Conservation (phyloP, 2,888 invertebrate species). For the Lampropteryx suffumata region DNA sequence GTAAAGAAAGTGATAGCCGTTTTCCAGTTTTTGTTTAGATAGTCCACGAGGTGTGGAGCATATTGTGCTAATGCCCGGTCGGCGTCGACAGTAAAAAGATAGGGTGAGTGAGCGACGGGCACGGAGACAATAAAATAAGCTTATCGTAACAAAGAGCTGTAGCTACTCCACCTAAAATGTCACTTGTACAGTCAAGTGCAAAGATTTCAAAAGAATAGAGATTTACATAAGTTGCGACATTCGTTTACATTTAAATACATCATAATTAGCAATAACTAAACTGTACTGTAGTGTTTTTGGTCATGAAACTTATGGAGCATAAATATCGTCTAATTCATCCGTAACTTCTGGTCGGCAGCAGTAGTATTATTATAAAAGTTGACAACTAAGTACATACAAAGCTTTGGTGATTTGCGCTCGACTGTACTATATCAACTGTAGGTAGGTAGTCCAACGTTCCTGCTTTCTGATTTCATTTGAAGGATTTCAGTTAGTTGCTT, state of each 20-base stretch:
- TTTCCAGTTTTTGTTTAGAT: slow-evolving; percentile 50
- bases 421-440: no score
- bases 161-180: slow-evolving; percentile 46
- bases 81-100: slow-evolving; percentile 66
- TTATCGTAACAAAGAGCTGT: slow-evolving; percentile 60
- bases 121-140: slow-evolving; percentile 66
- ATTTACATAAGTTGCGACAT: not conserved
- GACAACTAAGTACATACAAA: no score
- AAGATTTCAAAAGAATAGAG: slow-evolving; percentile 1
- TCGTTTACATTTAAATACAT: not conserved
- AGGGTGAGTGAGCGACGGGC: slow-evolving; percentile 43
- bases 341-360: no score
- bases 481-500: slow-evolving; percentile 33
- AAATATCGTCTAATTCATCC: no score
- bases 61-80: slow-evolving; percentile 61
- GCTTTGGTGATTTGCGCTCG: no score
- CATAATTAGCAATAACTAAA: no score
- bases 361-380: no score
- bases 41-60: slow-evolving; percentile 61
- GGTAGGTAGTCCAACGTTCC: no score
- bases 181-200: slow-evolving; percentile 34
- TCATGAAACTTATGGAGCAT: no score
- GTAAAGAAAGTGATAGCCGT: slow-evolving; percentile 44
- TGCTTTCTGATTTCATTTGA: slow-evolving; percentile 41
- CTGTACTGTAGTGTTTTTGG: no score